Percentiles rank a stretch among this genome's conserved stretches.
Conservation (phyloP, 2,113 vertebrate genomes). For the Myotis davidii region DNA sequence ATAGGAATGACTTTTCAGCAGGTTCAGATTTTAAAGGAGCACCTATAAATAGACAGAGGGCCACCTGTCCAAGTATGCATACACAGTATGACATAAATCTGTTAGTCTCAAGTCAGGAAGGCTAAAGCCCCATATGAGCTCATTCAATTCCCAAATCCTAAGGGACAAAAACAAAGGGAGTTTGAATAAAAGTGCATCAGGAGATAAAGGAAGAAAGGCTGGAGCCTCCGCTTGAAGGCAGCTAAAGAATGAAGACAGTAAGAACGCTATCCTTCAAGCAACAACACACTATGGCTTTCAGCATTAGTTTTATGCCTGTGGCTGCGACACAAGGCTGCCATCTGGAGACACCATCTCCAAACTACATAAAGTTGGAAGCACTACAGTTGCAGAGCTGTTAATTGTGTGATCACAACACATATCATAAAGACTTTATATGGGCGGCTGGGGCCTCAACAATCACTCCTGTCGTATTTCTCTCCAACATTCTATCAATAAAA, state of each 20-base stretch:
- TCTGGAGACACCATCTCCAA: conserved; percentile 50
- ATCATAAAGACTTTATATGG: not conserved
- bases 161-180: not conserved
- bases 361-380: conserved; percentile 45
- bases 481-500: conserved; percentile 46
- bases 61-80: not conserved
- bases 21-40: conserved; percentile 30
- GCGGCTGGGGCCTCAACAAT: not conserved
- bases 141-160: conserved; percentile 7
- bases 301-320: not conserved
- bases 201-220: conserved; percentile 21
- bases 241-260: conserved; percentile 28
- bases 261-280: conserved; percentile 24
- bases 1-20: conserved; percentile 4
- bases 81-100: not conserved
- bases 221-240: not conserved
- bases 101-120: not conserved
- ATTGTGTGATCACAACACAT: not conserved
- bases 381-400: not conserved
- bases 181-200: not conserved
- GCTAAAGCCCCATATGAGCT: not conserved
- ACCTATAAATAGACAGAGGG: not conserved
- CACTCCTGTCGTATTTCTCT: not conserved
- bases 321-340: conserved; percentile 26
- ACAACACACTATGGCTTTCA: not conserved